phyloP scores from a whole-genome alignment of 1,140 invertebrate species.

The Hermatobates lingyangjiaoensis region DNA sequence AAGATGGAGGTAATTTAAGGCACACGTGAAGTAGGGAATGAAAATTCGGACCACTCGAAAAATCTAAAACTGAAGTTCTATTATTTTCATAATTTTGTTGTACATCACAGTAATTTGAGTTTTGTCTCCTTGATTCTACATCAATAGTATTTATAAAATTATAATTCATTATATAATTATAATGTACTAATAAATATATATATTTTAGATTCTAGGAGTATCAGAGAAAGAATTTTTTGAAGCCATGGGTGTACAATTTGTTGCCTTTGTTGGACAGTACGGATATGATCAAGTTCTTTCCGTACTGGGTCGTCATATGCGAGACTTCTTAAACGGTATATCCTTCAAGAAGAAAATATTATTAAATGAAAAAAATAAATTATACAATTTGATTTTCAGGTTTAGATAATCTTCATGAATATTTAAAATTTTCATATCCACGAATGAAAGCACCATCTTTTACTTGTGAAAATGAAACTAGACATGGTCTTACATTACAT shows the following conservation, averaged over 20 bases:
- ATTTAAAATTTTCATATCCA: conserved; percentile 90
- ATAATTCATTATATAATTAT: too few relatives aligned
- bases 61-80: too few relatives aligned
- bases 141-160: too few relatives aligned
- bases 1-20: too few relatives aligned
- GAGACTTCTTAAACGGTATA: conserved; percentile 81
- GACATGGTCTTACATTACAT: conserved; percentile 76
- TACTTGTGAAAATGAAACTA: conserved; percentile 87
- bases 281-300: conserved; percentile 82
- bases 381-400: conserved; percentile 20
- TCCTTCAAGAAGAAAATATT: too few relatives aligned
- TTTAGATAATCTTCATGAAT: conserved; percentile 91
- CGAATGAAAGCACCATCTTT: conserved; percentile 83
- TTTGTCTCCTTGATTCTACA: too few relatives aligned
- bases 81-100: too few relatives aligned
- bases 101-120: too few relatives aligned
- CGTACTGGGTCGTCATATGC: conserved; percentile 75
- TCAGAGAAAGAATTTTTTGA: conserved; percentile 74
- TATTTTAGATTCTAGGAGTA: conserved; percentile 56
- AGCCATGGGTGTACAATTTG: conserved; percentile 76
- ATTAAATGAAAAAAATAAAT: not conserved
- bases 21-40: too few relatives aligned
- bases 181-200: too few relatives aligned
- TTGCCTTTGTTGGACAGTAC: conserved; percentile 81
- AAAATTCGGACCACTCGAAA: too few relatives aligned